Evolutionary conservation across 2,888 invertebrate species (phyloP).

Genomic region (Lasioglossum calceatum): DNA sequence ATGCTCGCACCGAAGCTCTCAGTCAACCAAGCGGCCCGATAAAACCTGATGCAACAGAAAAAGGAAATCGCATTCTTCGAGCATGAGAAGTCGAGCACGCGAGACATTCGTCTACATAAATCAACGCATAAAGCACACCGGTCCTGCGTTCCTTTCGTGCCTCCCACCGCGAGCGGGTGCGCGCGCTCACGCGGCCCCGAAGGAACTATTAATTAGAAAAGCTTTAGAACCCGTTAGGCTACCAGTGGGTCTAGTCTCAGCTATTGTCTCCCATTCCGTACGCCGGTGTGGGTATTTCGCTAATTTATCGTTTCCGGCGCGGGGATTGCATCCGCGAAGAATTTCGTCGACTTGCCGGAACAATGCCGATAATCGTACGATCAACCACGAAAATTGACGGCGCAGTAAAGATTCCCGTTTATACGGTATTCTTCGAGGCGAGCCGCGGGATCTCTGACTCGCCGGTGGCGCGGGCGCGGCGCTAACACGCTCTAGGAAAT

Average conservation of each 20-base stretch:
- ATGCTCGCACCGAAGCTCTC: background rate
- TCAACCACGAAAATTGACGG: slow-evolving; percentile 1
- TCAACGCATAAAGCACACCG: slow-evolving; percentile 11
- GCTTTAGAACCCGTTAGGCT: slow-evolving; percentile 50
- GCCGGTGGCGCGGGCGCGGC: background rate
- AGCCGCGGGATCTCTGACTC: background rate
- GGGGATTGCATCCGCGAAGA: slow-evolving; percentile 7
- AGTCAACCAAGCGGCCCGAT: background rate
- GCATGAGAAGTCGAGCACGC: slow-evolving; percentile 2
- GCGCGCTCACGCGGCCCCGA: background rate
- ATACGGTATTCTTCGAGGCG: slow-evolving; percentile 11
- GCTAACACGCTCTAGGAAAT: slow-evolving; percentile 26
- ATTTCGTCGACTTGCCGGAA: slow-evolving; percentile 8
- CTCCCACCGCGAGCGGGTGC: background rate
- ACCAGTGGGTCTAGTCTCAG: slow-evolving; percentile 7
- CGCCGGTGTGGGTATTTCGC: slow-evolving; percentile 42
- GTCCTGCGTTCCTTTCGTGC: slow-evolving; percentile 6
- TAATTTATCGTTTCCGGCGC: slow-evolving; percentile 60
- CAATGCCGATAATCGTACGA: background rate
- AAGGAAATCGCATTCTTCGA: slow-evolving; percentile 24
- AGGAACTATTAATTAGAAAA: slow-evolving; percentile 31
- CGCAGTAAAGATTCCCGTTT: slow-evolving; percentile 25
- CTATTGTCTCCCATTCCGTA: slow-evolving; percentile 44
- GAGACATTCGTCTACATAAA: slow-evolving; percentile 17
- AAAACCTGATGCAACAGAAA: background rate